Conservation (phyloP, 2,888 invertebrate species). For the Gisinianus flammeolus region DNA sequence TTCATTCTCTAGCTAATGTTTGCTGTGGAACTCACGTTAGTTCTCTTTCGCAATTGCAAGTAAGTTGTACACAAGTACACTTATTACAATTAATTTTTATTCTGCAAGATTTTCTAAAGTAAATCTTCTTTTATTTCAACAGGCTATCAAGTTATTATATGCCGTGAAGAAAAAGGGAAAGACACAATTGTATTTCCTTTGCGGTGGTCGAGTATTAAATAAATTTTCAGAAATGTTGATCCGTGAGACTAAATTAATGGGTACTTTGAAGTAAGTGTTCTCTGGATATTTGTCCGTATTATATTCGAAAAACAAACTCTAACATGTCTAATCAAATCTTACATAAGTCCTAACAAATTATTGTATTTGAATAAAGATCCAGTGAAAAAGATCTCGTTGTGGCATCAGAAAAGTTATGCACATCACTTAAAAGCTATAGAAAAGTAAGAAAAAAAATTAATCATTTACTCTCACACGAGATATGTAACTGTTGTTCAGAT, state of each 20-base stretch:
- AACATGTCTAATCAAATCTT: neutral
- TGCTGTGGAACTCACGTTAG: conserved; percentile 88
- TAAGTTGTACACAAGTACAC: conserved; percentile 57
- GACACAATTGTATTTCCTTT: conserved; percentile 68
- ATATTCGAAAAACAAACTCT: no score
- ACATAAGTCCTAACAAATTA: conserved; percentile 19
- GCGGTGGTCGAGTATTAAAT: conserved; percentile 72
- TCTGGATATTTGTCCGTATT: no score
- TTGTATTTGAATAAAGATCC: conserved; percentile 39
- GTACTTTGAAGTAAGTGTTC: conserved; percentile 76
- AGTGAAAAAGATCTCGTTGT: conserved; percentile 44
- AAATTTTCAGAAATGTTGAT: conserved; percentile 69
- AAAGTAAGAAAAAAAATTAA: conserved; percentile 42
- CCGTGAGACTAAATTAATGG: conserved; percentile 73
- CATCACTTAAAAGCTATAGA: conserved; percentile 44
- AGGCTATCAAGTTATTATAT: conserved; percentile 68
- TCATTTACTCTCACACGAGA: neutral
- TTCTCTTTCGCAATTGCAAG: conserved; percentile 70
- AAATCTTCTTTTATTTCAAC: no score
- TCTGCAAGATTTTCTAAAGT: no score
- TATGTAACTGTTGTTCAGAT: neutral
- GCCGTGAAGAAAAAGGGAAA: conserved; percentile 74
- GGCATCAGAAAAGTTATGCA: conserved; percentile 53
- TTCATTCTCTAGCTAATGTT: conserved; percentile 63
- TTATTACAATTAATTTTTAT: no score